Conservation (phyloP, 2,888 invertebrate species). For the Pollenia angustigena region DNA sequence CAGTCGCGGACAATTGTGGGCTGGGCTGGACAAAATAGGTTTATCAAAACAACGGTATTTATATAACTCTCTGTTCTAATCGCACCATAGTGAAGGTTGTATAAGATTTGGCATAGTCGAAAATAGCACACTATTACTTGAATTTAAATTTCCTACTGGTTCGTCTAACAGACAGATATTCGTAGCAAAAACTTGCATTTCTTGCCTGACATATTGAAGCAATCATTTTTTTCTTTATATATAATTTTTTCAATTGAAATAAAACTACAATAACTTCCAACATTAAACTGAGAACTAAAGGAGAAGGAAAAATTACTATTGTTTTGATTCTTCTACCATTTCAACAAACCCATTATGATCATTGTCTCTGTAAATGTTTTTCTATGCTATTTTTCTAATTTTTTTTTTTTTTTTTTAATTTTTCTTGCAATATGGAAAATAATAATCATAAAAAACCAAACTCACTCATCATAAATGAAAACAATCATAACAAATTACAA, state of each 20-base stretch:
- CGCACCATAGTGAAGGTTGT: no score
- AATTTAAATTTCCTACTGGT: constrained; percentile 36
- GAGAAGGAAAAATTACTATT: constrained; percentile 53
- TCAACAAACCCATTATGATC: constrained; percentile 67
- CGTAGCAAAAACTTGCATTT: constrained; percentile 23
- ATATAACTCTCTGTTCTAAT: no score
- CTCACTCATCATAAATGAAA: constrained; percentile 65
- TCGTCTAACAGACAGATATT: neutral
- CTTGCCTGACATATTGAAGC: constrained; percentile 47
- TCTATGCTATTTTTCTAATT: neutral
- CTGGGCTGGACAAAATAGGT: no score
- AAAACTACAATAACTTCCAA: constrained; percentile 1
- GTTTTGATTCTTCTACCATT: constrained; percentile 59
- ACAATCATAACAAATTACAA: constrained; percentile 66
- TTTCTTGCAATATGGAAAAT: constrained; percentile 12
- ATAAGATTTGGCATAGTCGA: no score
- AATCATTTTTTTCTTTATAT: neutral
- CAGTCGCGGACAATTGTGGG: no score
- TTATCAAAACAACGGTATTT: no score
- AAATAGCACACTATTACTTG: no score
- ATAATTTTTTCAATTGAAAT: constrained; percentile 32
- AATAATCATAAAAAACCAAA: constrained; percentile 44
- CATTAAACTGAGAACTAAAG: constrained; percentile 4
- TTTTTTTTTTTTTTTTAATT: constrained; percentile 12
- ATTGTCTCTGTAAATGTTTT: constrained; percentile 49